Evolutionary conservation across 2,888 invertebrate genomes (phyloP).

Genomic region (Boloria euphrosyne): DNA sequence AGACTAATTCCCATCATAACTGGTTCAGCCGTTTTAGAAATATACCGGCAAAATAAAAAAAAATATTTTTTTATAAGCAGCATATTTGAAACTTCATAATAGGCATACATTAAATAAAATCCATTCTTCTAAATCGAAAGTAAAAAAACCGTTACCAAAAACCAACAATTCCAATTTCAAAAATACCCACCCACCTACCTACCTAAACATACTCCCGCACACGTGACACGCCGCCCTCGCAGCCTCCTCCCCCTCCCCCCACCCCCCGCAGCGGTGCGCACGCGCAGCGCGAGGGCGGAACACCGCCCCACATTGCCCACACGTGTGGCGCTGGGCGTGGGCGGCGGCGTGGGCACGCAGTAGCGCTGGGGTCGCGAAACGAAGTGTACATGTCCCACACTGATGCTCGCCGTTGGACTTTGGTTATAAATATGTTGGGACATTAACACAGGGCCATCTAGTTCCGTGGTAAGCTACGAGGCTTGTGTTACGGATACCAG

Average conservation of each 20-base stretch:
- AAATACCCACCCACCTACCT: slow-evolving; percentile 41
- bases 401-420: slow-evolving; percentile 72
- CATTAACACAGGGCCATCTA: too few species aligned
- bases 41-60: too few species aligned
- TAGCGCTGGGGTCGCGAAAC: slow-evolving; percentile 61
- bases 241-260: slow-evolving; percentile 39
- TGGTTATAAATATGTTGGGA: too few species aligned
- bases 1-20: too few species aligned
- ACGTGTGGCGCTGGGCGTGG: slow-evolving; percentile 49
- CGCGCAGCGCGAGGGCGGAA: slow-evolving; percentile 46
- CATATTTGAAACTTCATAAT: too few species aligned
- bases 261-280: slow-evolving; percentile 41
- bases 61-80: too few species aligned
- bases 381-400: slow-evolving; percentile 61
- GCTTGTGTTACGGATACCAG: too few species aligned
- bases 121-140: too few species aligned
- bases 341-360: slow-evolving; percentile 54
- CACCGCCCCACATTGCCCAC: slow-evolving; percentile 32
- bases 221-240: slow-evolving; percentile 50
- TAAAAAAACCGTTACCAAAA: too few species aligned
- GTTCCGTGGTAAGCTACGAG: too few species aligned
- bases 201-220: slow-evolving; percentile 60
- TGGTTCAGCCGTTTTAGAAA: too few species aligned
- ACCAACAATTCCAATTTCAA: background rate
- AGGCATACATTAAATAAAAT: too few species aligned